Evolutionary conservation across 2,888 invertebrate genomes (phyloP), one percentile per base, ranked within the genome.

Genomic region (Mactromeris polynyma): DNA sequence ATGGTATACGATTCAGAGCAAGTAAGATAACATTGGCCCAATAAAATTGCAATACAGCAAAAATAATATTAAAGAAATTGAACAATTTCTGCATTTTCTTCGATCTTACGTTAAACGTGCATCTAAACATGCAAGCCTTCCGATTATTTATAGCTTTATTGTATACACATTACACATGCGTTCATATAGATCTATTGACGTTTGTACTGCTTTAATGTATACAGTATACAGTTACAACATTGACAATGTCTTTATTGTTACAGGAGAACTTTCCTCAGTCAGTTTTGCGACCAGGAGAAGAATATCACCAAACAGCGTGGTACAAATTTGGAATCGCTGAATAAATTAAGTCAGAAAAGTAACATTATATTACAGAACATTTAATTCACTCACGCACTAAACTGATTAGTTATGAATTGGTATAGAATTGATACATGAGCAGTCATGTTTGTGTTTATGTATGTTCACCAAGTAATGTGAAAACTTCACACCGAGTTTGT

Each of bases 261-360:
- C 31, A 84, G 84, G 78, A 84, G 33, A 54, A 51, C 21, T 79
- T 78, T 82, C 89, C 88, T 36, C 85, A 89, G 81, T 89, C 89
- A 3, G 83, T 91, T 38, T 69, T 91, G 6, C 26, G 88, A 40
- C 91, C 91, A 14, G 91, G 86, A 0, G 83, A 88, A 46, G 83
- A 83, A 33, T 91, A 91, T 82, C 85, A 83, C 40, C 88, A 91
- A 78, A 89, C 88, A 4, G 89, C 91, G 38, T 91, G 91, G 86
- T 91, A 91, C 81, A 91, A 84, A 69, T 91, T 91, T 78, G 91
- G 91, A n/a, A 80, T 91, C 4, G 51, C 81, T 0, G 86, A 91
- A 26, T 89, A 38, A 73, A 83, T 58, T n/a, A 73, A 73, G 46
- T 17, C 46, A 46, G 6, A 46, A 42, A 46, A 46, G 2, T 11